These are phyloP conservation scores for Tetragonisca angustula DNA, from an alignment of 2,888 invertebrate species.

Conservation along the genomic window DNA sequence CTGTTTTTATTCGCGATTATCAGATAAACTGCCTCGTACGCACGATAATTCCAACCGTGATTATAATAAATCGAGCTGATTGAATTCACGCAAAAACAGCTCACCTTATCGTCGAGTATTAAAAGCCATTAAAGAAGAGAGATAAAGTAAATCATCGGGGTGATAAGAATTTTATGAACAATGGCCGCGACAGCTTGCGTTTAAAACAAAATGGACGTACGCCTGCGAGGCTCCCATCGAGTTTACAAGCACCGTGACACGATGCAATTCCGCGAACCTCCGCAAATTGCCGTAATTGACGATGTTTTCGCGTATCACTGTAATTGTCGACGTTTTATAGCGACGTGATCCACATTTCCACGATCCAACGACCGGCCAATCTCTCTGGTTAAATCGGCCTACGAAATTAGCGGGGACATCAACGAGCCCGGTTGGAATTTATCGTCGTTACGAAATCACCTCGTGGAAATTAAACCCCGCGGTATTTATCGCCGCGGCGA, in stretches of 20 bases:
- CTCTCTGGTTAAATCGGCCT: neutral
- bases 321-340: conserved; percentile 40
- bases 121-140: neutral
- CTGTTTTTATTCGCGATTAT: neutral
- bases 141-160: neutral
- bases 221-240: neutral
- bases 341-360: neutral
- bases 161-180: conserved; percentile 22
- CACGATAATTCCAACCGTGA: neutral
- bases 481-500: neutral
- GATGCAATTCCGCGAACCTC: conserved; percentile 27
- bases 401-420: conserved; percentile 19
- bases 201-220: conserved; percentile 16
- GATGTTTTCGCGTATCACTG: conserved; percentile 48
- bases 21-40: neutral
- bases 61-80: conserved; percentile 25
- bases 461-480: neutral
- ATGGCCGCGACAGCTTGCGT: neutral
- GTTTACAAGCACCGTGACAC: conserved; percentile 13
- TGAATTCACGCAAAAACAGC: conserved; percentile 1
- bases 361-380: neutral
- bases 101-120: neutral
- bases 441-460: conserved; percentile 22
- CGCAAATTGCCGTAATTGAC: conserved; percentile 55
- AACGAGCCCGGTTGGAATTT: conserved; percentile 12